These are phyloP conservation scores for Serinus canaria DNA, from an alignment of 2,113 vertebrate genomes.

Conservation along the genomic window DNA sequence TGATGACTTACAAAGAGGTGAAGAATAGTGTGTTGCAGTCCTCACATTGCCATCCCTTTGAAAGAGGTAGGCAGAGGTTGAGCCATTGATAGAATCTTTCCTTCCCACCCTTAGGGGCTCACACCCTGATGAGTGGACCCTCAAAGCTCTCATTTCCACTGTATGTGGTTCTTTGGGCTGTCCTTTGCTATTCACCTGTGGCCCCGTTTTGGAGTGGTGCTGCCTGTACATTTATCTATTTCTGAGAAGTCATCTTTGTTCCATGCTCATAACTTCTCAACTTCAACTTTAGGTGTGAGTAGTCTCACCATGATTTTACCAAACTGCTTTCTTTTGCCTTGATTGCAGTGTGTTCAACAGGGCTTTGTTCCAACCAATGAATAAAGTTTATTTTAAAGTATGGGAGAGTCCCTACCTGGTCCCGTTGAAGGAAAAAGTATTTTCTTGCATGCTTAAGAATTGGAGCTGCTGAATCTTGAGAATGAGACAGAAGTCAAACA, in stretches of 20 bases:
- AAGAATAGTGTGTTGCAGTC: not conserved
- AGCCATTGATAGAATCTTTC: not conserved
- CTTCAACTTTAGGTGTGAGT: not conserved
- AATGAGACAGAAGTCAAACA: not conserved
- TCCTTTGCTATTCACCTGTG: not conserved
- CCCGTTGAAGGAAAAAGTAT: not conserved
- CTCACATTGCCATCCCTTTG: not conserved
- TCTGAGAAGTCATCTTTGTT: not conserved
- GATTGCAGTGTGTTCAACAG: rapidly evolving
- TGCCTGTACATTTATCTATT: not conserved
- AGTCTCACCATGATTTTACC: not conserved
- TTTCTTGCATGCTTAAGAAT: not conserved
- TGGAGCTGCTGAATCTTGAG: not conserved
- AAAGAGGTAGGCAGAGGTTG: not conserved
- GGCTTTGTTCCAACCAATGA: not conserved
- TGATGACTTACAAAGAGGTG: not conserved
- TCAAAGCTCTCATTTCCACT: not conserved
- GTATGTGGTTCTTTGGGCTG: not conserved
- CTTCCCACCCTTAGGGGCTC: not conserved
- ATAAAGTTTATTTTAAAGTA: not conserved
- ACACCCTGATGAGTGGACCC: not conserved
- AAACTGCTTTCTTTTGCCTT: not conserved
- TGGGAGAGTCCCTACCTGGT: not conserved
- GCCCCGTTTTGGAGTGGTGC: rapidly evolving
- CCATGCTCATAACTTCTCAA: not conserved